These are phyloP conservation scores for Neosalanx taihuensis DNA, from an alignment of 2,797 vertebrate species.

Conservation along the genomic window DNA sequence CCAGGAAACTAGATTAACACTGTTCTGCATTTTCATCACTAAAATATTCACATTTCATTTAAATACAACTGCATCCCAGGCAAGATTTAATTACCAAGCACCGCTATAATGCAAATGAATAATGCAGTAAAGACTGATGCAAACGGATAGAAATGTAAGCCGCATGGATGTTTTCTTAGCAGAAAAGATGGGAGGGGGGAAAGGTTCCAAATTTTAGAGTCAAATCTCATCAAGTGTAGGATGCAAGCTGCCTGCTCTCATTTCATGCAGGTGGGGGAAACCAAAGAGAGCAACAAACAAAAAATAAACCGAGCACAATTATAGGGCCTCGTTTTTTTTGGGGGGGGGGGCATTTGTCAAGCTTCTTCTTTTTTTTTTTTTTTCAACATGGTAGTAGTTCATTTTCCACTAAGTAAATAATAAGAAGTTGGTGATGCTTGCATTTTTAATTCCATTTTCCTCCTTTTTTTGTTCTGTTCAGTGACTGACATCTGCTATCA, in stretches of 20 bases:
- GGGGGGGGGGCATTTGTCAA: conserved; percentile 45
- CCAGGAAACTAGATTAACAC: conserved; percentile 51
- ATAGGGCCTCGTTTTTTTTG: conserved; percentile 53
- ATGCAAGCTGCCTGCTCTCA: conserved; percentile 17
- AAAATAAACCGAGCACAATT: conserved; percentile 55
- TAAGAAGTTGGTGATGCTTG: conserved; percentile 82
- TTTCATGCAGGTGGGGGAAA: conserved; percentile 24
- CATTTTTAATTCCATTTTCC: conserved; percentile 77
- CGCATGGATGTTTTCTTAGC: conserved; percentile 20
- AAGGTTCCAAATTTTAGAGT: conserved; percentile 36
- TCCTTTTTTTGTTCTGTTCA: conserved; percentile 82
- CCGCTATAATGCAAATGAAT: conserved; percentile 78
- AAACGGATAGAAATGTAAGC: conserved; percentile 73
- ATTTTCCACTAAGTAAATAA: conserved; percentile 78
- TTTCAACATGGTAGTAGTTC: conserved; percentile 64
- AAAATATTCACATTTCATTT: conserved; percentile 80
- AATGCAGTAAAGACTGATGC: conserved; percentile 78
- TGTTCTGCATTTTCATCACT: conserved; percentile 63
- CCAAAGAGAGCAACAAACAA: conserved; percentile 11
- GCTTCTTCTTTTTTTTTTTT: conserved; percentile 31
- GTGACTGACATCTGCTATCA: conserved; percentile 99
- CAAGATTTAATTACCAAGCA: conserved; percentile 76
- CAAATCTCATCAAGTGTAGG: conserved; percentile 26
- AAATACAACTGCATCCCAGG: conserved; percentile 66
- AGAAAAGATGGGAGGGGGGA: conserved; percentile 18